These are phyloP conservation scores for Ctenopoma kingsleyae DNA, from an alignment of 2,797 vertebrate genomes.

Conservation along the genomic window DNA sequence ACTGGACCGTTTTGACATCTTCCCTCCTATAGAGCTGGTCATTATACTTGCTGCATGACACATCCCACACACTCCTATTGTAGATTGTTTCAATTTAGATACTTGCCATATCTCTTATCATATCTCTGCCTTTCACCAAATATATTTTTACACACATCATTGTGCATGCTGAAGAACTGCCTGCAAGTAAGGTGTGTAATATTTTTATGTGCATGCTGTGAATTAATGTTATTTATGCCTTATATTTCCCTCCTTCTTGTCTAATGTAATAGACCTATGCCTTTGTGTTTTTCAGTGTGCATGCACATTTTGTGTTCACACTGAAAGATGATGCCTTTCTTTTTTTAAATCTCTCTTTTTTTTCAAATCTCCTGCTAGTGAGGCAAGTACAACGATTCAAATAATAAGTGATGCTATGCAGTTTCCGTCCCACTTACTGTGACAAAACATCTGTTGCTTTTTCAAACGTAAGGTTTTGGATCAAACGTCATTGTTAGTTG, in stretches of 20 bases:
- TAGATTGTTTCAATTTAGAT: constrained; percentile 32
- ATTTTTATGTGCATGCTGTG: constrained; percentile 33
- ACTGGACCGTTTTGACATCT: constrained; percentile 41
- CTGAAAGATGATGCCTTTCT: constrained; percentile 25
- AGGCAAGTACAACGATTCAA: constrained; percentile 47
- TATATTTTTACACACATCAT: constrained; percentile 21
- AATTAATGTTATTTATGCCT: constrained; percentile 31
- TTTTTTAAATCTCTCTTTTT: constrained; percentile 8
- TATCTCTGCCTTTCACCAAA: constrained; percentile 22
- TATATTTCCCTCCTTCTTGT: constrained; percentile 19
- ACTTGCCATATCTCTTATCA: constrained; percentile 24
- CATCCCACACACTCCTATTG: constrained; percentile 23
- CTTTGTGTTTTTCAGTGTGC: constrained; percentile 34
- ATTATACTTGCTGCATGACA: constrained; percentile 33
- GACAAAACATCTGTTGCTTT: constrained; percentile 36
- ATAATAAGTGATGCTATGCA: constrained; percentile 50
- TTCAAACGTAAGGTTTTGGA: constrained; percentile 35
- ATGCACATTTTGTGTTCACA: constrained; percentile 19
- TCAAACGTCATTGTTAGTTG: constrained; percentile 22
- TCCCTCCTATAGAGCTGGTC: constrained; percentile 24
- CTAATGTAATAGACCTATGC: constrained; percentile 18
- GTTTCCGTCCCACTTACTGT: constrained; percentile 37
- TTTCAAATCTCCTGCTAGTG: constrained; percentile 46
- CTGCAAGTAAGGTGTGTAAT: constrained; percentile 27
- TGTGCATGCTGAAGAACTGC: constrained; percentile 42